Conservation (phyloP, 2,113 vertebrate genomes). For the Corynorhinus townsendii region DNA sequence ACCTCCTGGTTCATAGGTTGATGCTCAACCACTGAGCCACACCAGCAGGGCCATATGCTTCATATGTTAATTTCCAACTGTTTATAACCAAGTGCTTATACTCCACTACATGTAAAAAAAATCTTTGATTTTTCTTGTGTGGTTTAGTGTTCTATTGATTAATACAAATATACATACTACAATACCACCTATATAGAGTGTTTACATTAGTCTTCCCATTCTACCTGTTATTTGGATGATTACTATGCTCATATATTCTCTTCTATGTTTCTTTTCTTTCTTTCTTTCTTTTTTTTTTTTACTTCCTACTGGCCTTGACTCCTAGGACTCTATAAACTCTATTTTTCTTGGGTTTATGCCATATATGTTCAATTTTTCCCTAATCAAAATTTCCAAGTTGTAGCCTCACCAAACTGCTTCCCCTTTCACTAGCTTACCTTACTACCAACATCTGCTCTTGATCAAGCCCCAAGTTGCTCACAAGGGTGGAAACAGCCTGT, state of each 20-base stretch:
- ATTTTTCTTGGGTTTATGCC: constrained; percentile 7
- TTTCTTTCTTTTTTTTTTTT: not conserved
- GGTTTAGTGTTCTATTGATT: not conserved
- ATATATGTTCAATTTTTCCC: constrained; percentile 18
- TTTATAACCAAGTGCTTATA: not conserved
- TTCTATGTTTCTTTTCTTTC: not conserved
- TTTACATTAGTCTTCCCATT: not conserved
- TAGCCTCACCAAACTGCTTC: not conserved
- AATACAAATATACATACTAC: not conserved
- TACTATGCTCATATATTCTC: not conserved
- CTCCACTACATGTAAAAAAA: not conserved
- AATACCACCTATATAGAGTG: not conserved
- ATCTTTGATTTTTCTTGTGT: not conserved
- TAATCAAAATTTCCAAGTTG: constrained; percentile 16
- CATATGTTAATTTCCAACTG: not conserved
- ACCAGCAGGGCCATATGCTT: not conserved
- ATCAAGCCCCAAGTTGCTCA: not conserved
- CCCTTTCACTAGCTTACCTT: not conserved
- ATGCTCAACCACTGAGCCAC: no score
- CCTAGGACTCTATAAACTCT: not conserved
- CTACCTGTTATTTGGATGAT: not conserved
- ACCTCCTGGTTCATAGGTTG: no score
- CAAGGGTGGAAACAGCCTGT: not conserved
- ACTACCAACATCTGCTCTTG: not conserved
- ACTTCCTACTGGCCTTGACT: not conserved